Conservation (phyloP, 2,888 invertebrate species). For the Xestia sexstrigata region DNA sequence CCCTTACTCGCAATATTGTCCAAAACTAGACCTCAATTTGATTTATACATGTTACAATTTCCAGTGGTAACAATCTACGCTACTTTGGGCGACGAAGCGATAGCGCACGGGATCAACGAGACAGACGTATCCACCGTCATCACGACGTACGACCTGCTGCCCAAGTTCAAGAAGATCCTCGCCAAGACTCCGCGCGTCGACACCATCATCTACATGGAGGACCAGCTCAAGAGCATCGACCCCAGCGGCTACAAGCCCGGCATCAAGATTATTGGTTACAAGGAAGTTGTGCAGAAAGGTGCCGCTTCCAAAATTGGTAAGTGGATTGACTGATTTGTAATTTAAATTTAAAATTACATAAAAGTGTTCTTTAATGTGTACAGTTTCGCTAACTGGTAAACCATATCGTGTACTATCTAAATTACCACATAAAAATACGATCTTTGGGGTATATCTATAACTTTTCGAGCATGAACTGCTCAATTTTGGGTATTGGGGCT, state of each 20-base stretch:
- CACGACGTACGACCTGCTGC: conserved; percentile 97
- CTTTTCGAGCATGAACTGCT: too few relatives aligned
- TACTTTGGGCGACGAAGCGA: conserved; percentile 98
- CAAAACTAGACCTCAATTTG: background rate
- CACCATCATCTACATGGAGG: conserved; percentile 96
- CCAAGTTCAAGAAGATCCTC: conserved; percentile 96
- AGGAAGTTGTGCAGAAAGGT: conserved; percentile 89
- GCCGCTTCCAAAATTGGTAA: conserved; percentile 82
- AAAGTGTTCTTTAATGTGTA: too few relatives aligned
- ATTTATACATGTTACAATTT: background rate
- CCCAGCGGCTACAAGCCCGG: conserved; percentile 93
- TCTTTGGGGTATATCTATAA: too few relatives aligned
- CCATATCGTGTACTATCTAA: too few relatives aligned
- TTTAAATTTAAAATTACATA: too few relatives aligned
- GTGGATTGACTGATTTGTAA: conserved; percentile 41
- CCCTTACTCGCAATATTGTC: background rate
- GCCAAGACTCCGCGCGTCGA: conserved; percentile 93
- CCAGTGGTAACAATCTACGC: conserved; percentile 98
- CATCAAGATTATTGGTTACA: conserved; percentile 94
- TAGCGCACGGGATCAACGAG: conserved; percentile 99
- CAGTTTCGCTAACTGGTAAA: too few relatives aligned
- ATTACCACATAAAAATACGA: too few relatives aligned
- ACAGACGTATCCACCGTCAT: conserved; percentile 98
- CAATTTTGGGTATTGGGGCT: too few relatives aligned
- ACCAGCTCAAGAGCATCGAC: conserved; percentile 94